Evolutionary conservation across 2,113 vertebrate species (phyloP).

Genomic region (Oncorhynchus keta): DNA sequence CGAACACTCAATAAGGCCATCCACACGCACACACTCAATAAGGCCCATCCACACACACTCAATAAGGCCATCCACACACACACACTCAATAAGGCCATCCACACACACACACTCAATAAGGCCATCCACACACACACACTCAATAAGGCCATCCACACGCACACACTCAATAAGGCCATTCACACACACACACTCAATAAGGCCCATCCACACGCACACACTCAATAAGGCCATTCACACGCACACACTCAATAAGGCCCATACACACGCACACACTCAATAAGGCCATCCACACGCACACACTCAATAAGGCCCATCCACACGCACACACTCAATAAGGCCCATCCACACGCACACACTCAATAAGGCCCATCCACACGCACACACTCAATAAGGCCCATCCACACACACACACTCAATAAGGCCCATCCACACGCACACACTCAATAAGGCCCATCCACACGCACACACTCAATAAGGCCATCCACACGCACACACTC

Average conservation of each 20-base stretch:
- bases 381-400: constrained; percentile 1
- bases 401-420: neutral
- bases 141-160: constrained; percentile 15
- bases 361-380: constrained; percentile 17
- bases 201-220: constrained; percentile 18
- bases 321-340: constrained; percentile 7
- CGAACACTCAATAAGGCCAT: constrained; percentile 7
- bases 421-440: constrained; percentile 16
- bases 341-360: constrained; percentile 7
- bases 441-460: constrained; percentile 9
- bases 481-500: constrained; percentile 10
- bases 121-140: constrained; percentile 5
- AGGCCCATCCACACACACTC: constrained; percentile 7
- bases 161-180: constrained; percentile 11
- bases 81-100: constrained; percentile 3
- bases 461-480: constrained; percentile 2
- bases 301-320: constrained; percentile 8
- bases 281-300: constrained; percentile 14
- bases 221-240: constrained; percentile 1
- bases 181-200: constrained; percentile 4
- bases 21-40: neutral
- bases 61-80: constrained; percentile 15
- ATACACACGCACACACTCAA: neutral
- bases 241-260: constrained; percentile 3
- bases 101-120: constrained; percentile 1